Conservation (phyloP, 2,797 vertebrate species). For the Sparus aurata region DNA sequence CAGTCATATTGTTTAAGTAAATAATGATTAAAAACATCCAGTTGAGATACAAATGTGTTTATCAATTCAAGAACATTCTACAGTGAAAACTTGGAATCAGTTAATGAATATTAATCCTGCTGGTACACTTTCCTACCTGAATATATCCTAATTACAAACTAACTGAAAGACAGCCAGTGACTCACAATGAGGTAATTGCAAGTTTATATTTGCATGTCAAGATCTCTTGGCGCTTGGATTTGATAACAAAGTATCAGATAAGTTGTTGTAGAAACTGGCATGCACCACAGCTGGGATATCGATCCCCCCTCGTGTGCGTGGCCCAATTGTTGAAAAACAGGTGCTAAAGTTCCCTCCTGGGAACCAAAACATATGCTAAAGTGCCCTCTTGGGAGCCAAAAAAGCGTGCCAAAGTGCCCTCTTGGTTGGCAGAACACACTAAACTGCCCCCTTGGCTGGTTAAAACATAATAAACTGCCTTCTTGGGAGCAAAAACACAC, state of each 20-base stretch:
- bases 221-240: slow-evolving; percentile 15
- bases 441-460: too few species aligned
- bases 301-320: too few species aligned
- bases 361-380: too few species aligned
- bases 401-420: too few species aligned
- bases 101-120: slow-evolving; percentile 30
- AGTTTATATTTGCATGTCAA: slow-evolving; percentile 30
- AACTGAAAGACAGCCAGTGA: slow-evolving; percentile 29
- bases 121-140: slow-evolving; percentile 24
- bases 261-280: background rate
- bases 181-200: slow-evolving; percentile 32
- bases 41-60: background rate
- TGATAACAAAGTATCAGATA: slow-evolving; percentile 15
- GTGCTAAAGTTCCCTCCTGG: too few species aligned
- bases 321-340: too few species aligned
- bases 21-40: slow-evolving; percentile 8
- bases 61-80: background rate
- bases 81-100: slow-evolving; percentile 8
- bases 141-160: slow-evolving; percentile 31
- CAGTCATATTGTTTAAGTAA: background rate
- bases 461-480: too few species aligned
- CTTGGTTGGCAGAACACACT: too few species aligned
- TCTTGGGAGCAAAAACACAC: too few species aligned
- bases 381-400: too few species aligned
- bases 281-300: background rate